These are phyloP conservation scores for Moxostoma hubbsi DNA, from an alignment of 2,797 vertebrate genomes.

Conservation along the genomic window DNA sequence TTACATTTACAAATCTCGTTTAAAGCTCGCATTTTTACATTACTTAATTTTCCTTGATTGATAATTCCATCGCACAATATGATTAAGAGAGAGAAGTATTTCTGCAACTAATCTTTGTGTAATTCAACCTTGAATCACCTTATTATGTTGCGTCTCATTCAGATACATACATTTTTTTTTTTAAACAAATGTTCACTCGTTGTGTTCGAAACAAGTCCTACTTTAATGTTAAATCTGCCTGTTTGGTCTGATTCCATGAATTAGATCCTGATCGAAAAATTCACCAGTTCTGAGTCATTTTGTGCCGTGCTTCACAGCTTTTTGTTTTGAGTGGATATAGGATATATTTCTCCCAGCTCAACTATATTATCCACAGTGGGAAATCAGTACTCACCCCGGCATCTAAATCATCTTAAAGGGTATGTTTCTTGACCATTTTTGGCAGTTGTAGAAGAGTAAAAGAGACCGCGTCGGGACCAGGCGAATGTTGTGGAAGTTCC, in stretches of 20 bases:
- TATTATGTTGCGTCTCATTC: background rate
- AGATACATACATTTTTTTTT: background rate
- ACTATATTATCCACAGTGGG: constrained; percentile 75
- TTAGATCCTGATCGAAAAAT: constrained; percentile 10
- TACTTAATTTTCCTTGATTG: background rate
- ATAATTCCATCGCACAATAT: no score
- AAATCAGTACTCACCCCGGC: constrained; percentile 72
- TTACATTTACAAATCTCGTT: background rate
- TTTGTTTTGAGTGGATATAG: constrained; percentile 65
- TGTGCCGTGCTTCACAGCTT: constrained; percentile 50
- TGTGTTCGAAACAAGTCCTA: background rate
- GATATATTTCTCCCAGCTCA: constrained; percentile 75
- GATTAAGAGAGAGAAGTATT: no score
- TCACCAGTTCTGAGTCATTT: constrained; percentile 61
- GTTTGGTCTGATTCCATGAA: constrained; percentile 8
- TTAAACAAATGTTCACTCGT: background rate
- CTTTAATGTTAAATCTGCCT: background rate
- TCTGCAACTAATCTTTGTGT: no score
- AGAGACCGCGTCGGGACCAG: constrained; percentile 37
- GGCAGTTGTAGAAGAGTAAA: constrained; percentile 50
- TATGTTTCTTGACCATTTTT: constrained; percentile 51
- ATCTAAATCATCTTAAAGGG: constrained; percentile 69
- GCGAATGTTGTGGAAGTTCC: constrained; percentile 47
- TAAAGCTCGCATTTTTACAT: background rate
- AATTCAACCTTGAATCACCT: background rate